Evolutionary conservation across 2,113 vertebrate species (phyloP).

Genomic region (Pardalotus punctatus): DNA sequence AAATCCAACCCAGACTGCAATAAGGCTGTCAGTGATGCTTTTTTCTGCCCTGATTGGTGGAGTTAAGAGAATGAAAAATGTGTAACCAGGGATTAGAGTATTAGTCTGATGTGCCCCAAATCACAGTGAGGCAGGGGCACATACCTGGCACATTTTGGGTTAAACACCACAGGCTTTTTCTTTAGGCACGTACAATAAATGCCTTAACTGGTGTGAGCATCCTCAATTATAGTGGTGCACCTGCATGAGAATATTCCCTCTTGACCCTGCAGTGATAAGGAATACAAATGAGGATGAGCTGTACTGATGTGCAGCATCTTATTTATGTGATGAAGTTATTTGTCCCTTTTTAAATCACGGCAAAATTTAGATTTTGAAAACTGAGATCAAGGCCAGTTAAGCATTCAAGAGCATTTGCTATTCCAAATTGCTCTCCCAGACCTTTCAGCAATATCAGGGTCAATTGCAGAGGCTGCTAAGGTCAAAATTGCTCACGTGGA

Average conservation of each 20-base stretch:
- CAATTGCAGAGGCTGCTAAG: constrained; percentile 21
- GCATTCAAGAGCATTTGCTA: background rate
- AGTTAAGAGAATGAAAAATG: constrained; percentile 1
- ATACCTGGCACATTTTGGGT: background rate
- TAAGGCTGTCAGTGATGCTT: background rate
- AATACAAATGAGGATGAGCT: background rate
- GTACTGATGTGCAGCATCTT: background rate
- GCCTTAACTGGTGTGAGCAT: background rate
- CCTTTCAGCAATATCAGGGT: constrained; percentile 10
- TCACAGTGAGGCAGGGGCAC: background rate
- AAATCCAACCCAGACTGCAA: background rate
- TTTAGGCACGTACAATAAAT: background rate
- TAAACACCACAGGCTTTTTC: background rate
- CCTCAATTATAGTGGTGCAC: background rate
- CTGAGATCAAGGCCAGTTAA: background rate
- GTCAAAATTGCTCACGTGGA: constrained; percentile 22
- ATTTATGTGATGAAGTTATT: background rate
- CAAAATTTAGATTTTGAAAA: background rate
- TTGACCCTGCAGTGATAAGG: background rate
- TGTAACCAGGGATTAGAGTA: background rate
- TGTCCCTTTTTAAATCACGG: background rate
- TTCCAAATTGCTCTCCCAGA: background rate
- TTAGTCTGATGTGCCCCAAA: background rate
- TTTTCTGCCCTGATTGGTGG: background rate
- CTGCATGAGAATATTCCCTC: background rate